phyloP scores from a whole-genome alignment of 2,113 vertebrate species.

The Siniperca chuatsi region DNA sequence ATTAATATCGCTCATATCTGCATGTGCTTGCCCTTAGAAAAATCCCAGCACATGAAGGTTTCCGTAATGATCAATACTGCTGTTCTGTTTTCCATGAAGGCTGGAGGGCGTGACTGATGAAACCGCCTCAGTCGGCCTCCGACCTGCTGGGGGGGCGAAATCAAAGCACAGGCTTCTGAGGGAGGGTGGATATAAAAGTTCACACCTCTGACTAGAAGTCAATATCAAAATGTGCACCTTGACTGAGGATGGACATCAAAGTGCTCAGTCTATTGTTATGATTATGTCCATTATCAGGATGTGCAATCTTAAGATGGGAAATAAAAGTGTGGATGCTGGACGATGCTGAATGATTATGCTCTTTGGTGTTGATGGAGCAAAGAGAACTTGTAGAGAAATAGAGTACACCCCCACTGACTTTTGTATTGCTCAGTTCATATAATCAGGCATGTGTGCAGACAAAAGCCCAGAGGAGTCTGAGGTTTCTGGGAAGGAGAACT shows the following conservation, averaged over 20 bases:
- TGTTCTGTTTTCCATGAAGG: conserved; percentile 11
- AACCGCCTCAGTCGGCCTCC: conserved; percentile 20
- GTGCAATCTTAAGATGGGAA: background rate
- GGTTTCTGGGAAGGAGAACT: conserved; percentile 6
- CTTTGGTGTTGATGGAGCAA: conserved; percentile 9
- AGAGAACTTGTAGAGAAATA: background rate
- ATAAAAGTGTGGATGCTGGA: background rate
- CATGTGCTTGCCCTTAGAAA: background rate
- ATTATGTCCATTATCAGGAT: conserved; percentile 6
- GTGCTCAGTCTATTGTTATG: conserved; percentile 7
- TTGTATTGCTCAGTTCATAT: background rate
- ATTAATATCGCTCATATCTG: background rate
- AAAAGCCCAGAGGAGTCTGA: conserved; percentile 13
- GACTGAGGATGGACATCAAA: conserved; percentile 37
- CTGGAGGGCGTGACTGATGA: conserved; percentile 23
- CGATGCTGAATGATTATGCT: background rate
- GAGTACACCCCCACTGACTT: background rate
- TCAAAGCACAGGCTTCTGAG: conserved; percentile 49
- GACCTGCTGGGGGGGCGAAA: conserved; percentile 51
- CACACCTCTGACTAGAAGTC: conserved; percentile 30
- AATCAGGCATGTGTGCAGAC: conserved; percentile 6
- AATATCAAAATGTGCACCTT: conserved; percentile 28
- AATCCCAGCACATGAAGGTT: background rate
- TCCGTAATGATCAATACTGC: conserved; percentile 8
- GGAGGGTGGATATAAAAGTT: conserved; percentile 18